Conservation (phyloP, 2,113 vertebrate species). For the Cnemophilus loriae region DNA sequence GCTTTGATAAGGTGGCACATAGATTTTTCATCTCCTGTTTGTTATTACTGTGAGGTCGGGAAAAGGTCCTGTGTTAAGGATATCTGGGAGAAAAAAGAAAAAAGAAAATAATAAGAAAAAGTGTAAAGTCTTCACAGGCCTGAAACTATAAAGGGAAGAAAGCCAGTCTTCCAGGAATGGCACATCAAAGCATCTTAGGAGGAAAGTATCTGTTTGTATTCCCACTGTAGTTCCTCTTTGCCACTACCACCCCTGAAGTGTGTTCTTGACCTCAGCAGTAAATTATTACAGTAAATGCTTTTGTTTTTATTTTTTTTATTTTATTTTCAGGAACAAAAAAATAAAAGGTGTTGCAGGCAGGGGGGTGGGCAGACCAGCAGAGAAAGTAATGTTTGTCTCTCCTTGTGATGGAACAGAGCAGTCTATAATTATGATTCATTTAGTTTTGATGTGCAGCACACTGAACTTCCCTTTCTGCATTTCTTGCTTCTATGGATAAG, state of each 20-base stretch:
- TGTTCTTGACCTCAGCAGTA: slow-evolving; percentile 37
- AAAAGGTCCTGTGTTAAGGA: neutral
- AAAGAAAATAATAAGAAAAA: neutral
- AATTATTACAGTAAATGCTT: slow-evolving; percentile 30
- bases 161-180: neutral
- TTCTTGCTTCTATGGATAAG: neutral
- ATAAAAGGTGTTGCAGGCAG: neutral
- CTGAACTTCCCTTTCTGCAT: neutral
- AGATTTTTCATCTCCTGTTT: slow-evolving; percentile 62
- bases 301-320: neutral
- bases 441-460: neutral
- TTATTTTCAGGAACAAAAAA: neutral
- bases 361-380: neutral
- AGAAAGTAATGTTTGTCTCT: neutral
- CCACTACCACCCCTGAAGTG: neutral
- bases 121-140: slow-evolving; percentile 5
- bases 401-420: neutral
- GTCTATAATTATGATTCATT: slow-evolving; percentile 1
- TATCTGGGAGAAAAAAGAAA: neutral
- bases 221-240: neutral
- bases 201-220: slow-evolving; percentile 50
- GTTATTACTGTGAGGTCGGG: slow-evolving; percentile 46
- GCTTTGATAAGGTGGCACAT: slow-evolving; percentile 38
- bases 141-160: neutral
- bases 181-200: slow-evolving; percentile 50